Evolutionary conservation across 2,113 vertebrate species (phyloP).

Genomic region (Amia ocellicauda): DNA sequence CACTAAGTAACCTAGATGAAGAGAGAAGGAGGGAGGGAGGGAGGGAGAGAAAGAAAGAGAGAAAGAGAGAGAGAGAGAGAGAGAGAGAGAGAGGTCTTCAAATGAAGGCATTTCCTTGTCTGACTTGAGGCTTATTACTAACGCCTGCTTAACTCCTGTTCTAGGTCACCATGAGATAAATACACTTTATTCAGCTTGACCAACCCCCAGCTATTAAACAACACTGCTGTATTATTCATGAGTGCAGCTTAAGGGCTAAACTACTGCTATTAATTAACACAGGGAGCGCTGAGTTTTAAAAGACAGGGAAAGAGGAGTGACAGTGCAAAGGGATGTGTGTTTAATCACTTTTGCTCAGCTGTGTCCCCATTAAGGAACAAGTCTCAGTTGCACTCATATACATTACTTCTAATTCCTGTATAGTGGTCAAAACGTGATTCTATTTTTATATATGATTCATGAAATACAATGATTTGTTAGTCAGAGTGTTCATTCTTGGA

Average conservation of each 20-base stretch:
- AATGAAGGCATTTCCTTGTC: constrained; percentile 28
- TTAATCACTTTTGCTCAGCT: neutral
- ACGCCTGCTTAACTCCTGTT: constrained; percentile 66
- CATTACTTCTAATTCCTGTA: too few relatives aligned
- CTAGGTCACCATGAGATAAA: constrained; percentile 71
- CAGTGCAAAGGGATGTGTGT: constrained; percentile 9
- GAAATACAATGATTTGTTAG: too few relatives aligned
- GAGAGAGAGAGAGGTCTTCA: constrained; percentile 2
- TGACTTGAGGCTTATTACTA: constrained; percentile 53
- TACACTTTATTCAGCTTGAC: constrained; percentile 59
- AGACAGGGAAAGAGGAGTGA: constrained; percentile 8
- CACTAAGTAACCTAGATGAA: too few relatives aligned
- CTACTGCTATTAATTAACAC: constrained; percentile 59
- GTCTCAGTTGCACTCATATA: too few relatives aligned
- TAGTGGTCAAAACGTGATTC: too few relatives aligned
- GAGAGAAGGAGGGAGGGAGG: constrained; percentile 11
- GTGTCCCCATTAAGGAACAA: neutral
- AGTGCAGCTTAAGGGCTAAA: constrained; percentile 38
- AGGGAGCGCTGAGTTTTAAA: constrained; percentile 56
- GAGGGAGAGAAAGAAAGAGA: neutral
- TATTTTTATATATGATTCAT: too few relatives aligned
- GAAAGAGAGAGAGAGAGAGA: neutral
- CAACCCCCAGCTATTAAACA: constrained; percentile 53
- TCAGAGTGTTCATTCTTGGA: too few relatives aligned
- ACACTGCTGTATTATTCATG: constrained; percentile 47